Evolutionary conservation across 1,140 invertebrate species (phyloP), one percentile per base, ranked within the genome.

Genomic region (Magallana ariakensis): DNA sequence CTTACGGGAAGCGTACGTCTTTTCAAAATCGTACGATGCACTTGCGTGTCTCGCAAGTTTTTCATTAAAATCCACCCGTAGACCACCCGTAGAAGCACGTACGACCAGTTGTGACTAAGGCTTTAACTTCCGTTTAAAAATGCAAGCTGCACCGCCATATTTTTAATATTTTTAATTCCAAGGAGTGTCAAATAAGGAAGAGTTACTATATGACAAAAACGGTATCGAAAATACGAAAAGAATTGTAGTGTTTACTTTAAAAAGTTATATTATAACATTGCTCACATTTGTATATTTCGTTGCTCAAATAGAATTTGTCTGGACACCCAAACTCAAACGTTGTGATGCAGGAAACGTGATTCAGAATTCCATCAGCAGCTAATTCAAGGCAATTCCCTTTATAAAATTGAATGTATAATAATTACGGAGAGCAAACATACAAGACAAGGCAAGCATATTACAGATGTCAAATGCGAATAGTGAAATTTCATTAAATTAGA

Each of bases 251-350:
- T 19, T 6, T 22, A 10, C 16, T 22, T 19, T 16, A 0, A 66
- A 66, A 13, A 16, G 13, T 66, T 66, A 7, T 66, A 19, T 19
- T 4, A 19, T 1, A 22, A 22, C 19, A n/a, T 60, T 13, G 26
- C 62, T 70, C 19, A 70, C 62, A 70, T 70, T 70, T 70, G 19
- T 70, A 70, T 22, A 70, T 26, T 26, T 70, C 62, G 19, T 70
- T 70, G 62, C 62, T 70, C 4, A 70, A 70, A 22, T 70, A 70
- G 10, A 70, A 70, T 22, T 70, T n/a, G 10, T 19, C 9, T 10
- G 62, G 62, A 26, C 62, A 70, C 26, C 62, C 62, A 22, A n/a
- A 22, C 10, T 19, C 7, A 19, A 70, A 70, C 8, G 0, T 46
- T 46, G 2, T 70, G 11, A 0, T 19, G 62, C 62, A 70, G 3